Evolutionary conservation across 2,797 vertebrate species (phyloP).

Genomic region (Xyrichtys novacula): DNA sequence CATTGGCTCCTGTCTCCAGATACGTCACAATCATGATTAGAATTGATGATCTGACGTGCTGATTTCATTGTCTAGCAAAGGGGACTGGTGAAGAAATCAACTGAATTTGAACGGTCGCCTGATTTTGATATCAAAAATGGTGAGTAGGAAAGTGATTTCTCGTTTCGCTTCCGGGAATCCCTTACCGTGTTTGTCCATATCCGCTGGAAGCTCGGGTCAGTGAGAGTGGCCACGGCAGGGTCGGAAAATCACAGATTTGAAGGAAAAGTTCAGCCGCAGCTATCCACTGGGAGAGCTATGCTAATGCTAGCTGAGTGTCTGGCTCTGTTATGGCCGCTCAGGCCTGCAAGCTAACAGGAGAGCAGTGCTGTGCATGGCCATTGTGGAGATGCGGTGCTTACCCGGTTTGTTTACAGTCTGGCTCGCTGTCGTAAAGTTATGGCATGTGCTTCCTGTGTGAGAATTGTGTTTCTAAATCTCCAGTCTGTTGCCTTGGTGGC

Average conservation of each 20-base stretch:
- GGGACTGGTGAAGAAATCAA: constrained; percentile 92
- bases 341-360: constrained; percentile 73
- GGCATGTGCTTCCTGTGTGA: constrained; percentile 36
- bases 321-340: constrained; percentile 69
- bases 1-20: constrained; percentile 93
- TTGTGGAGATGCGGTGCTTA: constrained; percentile 50
- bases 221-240: constrained; percentile 42
- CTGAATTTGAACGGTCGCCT: constrained; percentile 87
- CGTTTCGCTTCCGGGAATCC: constrained; percentile 1
- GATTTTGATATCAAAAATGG: constrained; percentile 83
- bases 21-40: constrained; percentile 99
- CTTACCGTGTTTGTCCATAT: accelerated
- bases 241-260: constrained; percentile 77
- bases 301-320: constrained; percentile 71
- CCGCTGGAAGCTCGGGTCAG: constrained; percentile 35
- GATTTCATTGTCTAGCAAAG: constrained; percentile 99
- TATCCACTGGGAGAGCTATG: constrained; percentile 73
- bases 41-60: constrained; percentile 99
- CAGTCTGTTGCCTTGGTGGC: constrained; percentile 31
- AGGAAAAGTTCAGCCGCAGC: constrained; percentile 84
- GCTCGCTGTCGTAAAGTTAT: constrained; percentile 53
- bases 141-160: constrained; percentile 71
- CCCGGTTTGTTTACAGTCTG: constrained; percentile 60
- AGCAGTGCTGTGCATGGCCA: constrained; percentile 30
- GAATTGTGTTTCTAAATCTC: constrained; percentile 19